A percentile compares a stretch with the other conserved stretches of the same genome.
Conservation (phyloP, 2,113 vertebrate species). For the Dromiciops gliroides region DNA sequence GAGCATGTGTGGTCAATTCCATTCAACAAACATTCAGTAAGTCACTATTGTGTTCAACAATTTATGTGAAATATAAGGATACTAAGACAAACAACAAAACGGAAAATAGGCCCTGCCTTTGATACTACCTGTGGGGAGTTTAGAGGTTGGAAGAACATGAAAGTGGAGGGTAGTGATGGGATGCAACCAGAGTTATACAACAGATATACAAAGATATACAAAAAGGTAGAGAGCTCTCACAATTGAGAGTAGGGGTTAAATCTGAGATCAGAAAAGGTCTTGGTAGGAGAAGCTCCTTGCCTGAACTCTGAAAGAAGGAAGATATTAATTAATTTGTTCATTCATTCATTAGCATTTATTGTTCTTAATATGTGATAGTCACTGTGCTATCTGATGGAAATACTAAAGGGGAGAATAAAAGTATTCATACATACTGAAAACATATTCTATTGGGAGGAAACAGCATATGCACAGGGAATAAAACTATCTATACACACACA, state of each 20-base stretch:
- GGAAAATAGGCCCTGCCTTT: not conserved
- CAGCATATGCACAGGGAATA: not conserved
- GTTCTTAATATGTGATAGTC: not conserved
- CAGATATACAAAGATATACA: not conserved
- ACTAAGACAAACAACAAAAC: not conserved
- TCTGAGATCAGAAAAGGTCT: not conserved
- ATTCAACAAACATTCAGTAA: not conserved
- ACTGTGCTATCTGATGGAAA: not conserved
- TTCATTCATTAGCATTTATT: not conserved
- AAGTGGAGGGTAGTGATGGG: not conserved
- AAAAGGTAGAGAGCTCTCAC: not conserved
- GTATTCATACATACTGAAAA: not conserved
- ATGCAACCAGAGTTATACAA: not conserved
- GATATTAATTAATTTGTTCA: not conserved
- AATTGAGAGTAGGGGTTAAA: not conserved
- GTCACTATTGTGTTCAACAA: not conserved
- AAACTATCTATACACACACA: not conserved
- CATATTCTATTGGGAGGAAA: not conserved
- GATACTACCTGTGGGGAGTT: not conserved
- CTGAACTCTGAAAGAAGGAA: not conserved
- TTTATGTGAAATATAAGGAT: not conserved
- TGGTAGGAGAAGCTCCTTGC: not conserved
- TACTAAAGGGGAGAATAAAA: not conserved
- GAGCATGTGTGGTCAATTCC: not conserved
- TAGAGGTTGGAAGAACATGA: too few species aligned